Conservation (phyloP, 2,888 invertebrate species). For the Pemphredon lugubris region DNA sequence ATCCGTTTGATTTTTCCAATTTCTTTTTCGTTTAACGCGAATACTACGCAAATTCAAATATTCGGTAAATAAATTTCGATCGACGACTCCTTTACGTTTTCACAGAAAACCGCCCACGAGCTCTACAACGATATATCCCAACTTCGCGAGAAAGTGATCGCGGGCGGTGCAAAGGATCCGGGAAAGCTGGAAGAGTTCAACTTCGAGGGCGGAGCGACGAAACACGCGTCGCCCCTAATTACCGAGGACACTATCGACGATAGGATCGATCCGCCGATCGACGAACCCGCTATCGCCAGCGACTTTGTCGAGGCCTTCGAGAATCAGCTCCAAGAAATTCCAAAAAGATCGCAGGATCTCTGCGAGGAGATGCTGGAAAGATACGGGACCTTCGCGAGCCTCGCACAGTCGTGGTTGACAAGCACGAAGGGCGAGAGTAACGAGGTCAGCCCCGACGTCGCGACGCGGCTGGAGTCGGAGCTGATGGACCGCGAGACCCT, state of each 20-base stretch:
- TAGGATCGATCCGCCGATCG: not conserved
- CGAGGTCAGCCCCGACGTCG: slow-evolving; percentile 25
- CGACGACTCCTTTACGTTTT: too few species aligned
- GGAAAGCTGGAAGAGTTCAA: slow-evolving; percentile 70
- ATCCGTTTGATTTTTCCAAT: too few species aligned
- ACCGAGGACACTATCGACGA: not conserved
- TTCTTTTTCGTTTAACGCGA: too few species aligned
- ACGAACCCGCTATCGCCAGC: slow-evolving; percentile 31
- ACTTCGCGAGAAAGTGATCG: slow-evolving; percentile 72
- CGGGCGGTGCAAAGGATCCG: slow-evolving; percentile 71
- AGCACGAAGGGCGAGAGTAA: slow-evolving; percentile 10
- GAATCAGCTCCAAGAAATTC: slow-evolving; percentile 55
- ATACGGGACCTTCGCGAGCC: slow-evolving; percentile 42
- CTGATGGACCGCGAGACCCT: slow-evolving; percentile 42
- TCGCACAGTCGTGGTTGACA: slow-evolving; percentile 51
- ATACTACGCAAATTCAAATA: too few species aligned
- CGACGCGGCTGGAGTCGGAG: slow-evolving; percentile 39
- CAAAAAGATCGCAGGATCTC: slow-evolving; percentile 47
- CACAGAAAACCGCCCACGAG: slow-evolving; percentile 66
- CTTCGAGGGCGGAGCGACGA: slow-evolving; percentile 33
- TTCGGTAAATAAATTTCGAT: too few species aligned
- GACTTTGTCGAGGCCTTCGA: slow-evolving; percentile 60
- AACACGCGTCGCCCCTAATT: not conserved
- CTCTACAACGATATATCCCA: slow-evolving; percentile 69
- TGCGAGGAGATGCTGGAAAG: slow-evolving; percentile 61